A percentile compares a stretch with the other conserved stretches of the same genome.
These are phyloP conservation scores for Sardinella longiceps DNA, from an alignment of 2,797 vertebrate genomes.

Conservation along the genomic window DNA sequence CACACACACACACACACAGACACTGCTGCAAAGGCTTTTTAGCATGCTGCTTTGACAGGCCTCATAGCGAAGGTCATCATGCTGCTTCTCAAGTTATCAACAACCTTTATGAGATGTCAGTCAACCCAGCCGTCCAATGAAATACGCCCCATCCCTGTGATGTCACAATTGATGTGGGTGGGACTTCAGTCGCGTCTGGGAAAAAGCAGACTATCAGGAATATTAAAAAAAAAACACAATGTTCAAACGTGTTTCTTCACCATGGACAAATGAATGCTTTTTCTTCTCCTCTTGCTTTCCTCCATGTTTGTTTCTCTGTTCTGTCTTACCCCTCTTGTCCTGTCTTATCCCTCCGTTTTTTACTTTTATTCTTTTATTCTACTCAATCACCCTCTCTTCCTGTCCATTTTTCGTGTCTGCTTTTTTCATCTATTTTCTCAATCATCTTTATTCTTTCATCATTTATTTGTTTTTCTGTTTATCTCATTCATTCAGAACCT, in stretches of 20 bases:
- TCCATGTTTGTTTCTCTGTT: background rate
- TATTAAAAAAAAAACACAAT: background rate
- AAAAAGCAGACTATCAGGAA: constrained; percentile 36
- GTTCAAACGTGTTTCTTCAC: background rate
- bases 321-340: background rate
- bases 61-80: background rate
- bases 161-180: background rate
- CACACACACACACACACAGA: background rate
- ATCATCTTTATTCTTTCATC: too few relatives aligned
- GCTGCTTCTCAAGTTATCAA: background rate
- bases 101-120: background rate
- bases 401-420: constrained; percentile 29
- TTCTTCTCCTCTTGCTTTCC: background rate
- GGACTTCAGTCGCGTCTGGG: background rate
- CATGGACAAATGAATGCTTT: constrained; percentile 6
- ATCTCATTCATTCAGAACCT: too few relatives aligned
- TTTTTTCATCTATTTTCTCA: background rate
- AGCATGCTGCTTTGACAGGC: constrained; percentile 45
- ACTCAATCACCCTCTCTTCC: background rate
- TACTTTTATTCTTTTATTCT: too few relatives aligned
- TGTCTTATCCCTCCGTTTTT: background rate
- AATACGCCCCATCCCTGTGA: background rate
- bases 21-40: background rate
- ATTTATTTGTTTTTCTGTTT: too few relatives aligned
- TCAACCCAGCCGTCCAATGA: constrained; percentile 8